Evolutionary conservation across 1,140 invertebrate genomes (phyloP).

Genomic region (Thaumatotibia leucotreta): DNA sequence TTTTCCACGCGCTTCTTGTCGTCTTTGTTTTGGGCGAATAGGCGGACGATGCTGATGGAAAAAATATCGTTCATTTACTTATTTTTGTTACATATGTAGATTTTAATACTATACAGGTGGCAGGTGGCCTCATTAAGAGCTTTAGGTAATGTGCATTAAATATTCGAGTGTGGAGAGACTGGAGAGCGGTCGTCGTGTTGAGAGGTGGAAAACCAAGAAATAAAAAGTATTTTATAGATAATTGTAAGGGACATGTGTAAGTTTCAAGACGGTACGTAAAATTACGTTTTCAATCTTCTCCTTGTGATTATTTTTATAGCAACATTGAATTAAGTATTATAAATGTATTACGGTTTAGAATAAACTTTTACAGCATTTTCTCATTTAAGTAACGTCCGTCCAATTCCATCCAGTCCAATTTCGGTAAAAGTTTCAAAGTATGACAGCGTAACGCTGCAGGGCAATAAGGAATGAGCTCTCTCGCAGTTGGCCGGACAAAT

Average conservation of each 20-base stretch:
- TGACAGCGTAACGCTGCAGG: neutral
- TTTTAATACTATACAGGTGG: too few relatives aligned
- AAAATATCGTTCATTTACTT: constrained; percentile 7
- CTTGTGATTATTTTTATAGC: too few relatives aligned
- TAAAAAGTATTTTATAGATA: too few relatives aligned
- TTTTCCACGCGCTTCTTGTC: constrained; percentile 95
- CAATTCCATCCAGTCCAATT: neutral
- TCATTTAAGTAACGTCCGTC: neutral
- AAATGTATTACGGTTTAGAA: neutral
- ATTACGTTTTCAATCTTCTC: too few relatives aligned
- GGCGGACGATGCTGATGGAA: constrained; percentile 87
- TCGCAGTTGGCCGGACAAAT: neutral
- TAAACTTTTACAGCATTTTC: neutral
- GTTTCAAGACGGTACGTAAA: too few relatives aligned
- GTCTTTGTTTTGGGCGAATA: constrained; percentile 95
- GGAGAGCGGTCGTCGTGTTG: too few relatives aligned
- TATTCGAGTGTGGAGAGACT: too few relatives aligned
- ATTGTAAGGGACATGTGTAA: too few relatives aligned
- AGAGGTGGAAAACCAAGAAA: too few relatives aligned
- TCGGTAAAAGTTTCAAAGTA: neutral
- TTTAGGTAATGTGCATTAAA: too few relatives aligned
- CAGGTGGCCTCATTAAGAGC: too few relatives aligned
- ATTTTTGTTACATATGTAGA: too few relatives aligned
- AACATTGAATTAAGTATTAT: neutral
- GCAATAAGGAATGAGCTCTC: neutral